These are phyloP conservation scores for Microchirus variegatus DNA, from an alignment of 2,797 vertebrate genomes.

Conservation along the genomic window DNA sequence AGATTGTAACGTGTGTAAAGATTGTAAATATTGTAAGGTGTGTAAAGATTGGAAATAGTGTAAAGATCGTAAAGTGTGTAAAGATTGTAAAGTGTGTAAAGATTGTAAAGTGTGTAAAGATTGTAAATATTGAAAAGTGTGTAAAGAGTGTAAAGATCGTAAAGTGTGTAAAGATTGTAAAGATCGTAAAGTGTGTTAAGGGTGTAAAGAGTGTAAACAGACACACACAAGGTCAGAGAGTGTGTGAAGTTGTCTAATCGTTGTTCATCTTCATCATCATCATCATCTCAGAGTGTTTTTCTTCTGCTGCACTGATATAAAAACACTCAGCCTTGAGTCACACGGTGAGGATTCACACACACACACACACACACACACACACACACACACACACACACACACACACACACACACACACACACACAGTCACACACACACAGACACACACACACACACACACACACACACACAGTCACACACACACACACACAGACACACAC, in stretches of 20 bases:
- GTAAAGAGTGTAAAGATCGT: too few species aligned
- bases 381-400: constrained; percentile 20
- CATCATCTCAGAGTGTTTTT: constrained; percentile 62
- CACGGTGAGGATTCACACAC: constrained; percentile 53
- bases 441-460: constrained; percentile 12
- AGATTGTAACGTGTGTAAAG: too few species aligned
- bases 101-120: too few species aligned
- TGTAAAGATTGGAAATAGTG: too few species aligned
- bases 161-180: too few species aligned
- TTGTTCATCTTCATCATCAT: constrained; percentile 38
- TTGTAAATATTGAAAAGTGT: too few species aligned
- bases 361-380: background rate
- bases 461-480: constrained; percentile 7
- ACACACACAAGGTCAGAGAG: constrained; percentile 29
- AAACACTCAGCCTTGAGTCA: constrained; percentile 56
- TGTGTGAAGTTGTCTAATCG: constrained; percentile 40
- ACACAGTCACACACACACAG: constrained; percentile 17
- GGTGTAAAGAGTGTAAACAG: too few species aligned
- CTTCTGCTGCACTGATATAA: constrained; percentile 39
- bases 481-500: constrained; percentile 14
- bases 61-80: too few species aligned
- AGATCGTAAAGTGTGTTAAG: too few species aligned
- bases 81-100: too few species aligned
- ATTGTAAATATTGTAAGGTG: too few species aligned
- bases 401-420: constrained; percentile 8